Base-by-base conservation (phyloP, 2,888 invertebrate genomes). In the Chouioia cunea region DNA sequence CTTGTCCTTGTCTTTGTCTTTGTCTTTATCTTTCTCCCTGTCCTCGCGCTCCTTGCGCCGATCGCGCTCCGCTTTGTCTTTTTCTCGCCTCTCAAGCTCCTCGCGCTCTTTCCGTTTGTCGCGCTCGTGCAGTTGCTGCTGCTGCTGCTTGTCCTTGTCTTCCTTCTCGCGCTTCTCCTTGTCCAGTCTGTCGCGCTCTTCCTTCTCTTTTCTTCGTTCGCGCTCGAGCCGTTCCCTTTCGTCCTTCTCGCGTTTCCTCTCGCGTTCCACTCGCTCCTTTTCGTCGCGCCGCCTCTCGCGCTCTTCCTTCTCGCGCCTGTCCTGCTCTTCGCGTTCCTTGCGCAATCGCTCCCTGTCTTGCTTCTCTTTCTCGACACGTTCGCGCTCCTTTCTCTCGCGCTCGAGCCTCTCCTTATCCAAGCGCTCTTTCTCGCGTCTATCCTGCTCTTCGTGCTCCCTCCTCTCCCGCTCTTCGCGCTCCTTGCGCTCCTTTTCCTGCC, bases 21-120 rank as follows among this genome's bases (percentile, higher is more conserved):
- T 80, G 22, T 81, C 77, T 65, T 82, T 82, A 12, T 77, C 76
- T 43, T 81, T 81, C 36, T 87, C 86, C 75, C 87, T 88, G 27
- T 85, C 83, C 54, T 84, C 84, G 16, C 82, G 81, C 27, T 84
- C 84, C 15, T 81, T 76, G 46, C 81, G 76, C 71, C 81, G 83
- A 2, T 84, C 84, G 3, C 80, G 77, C 43, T 85, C 85, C 43
- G 77, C 78, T 81, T 80, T 87, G 79, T 65, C 83, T 71, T 81
- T 79, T 4, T 85, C 83, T 23, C 83, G 81, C 75, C 87, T 88
- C 47, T 87, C 86, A 75, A 87, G 88, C 43, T 86, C 84, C 53
- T 85, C 84, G 20, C 83, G 81, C 47, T 84, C 84, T 10, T 81
- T 76, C 50, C 81, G 76, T 73, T 83, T 83, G 2, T 84, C 84